Evolutionary conservation across 2,113 vertebrate genomes (phyloP), one percentile per base, ranked within the genome.

Genomic region (Cettia cetti): DNA sequence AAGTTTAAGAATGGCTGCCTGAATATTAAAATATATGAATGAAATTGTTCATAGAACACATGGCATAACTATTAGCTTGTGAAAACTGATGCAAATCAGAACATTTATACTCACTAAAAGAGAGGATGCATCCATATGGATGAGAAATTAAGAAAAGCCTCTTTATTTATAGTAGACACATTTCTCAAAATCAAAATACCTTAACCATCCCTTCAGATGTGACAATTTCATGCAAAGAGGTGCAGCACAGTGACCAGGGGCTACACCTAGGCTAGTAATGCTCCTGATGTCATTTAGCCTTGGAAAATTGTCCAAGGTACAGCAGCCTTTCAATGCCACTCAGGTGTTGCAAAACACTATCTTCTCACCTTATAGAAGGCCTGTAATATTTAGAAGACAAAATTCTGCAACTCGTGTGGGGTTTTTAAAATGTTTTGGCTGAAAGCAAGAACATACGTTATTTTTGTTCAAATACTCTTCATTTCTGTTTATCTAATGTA

Each of bases 1-100:
- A 82, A 37, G n/a, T 76, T 90, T 94, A 89, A 87, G 45, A 86
- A 92, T 20, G 16, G 49, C 42, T 75, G 54, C 39, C 68, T 80
- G 40, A 84, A 76, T 56, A 90, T 52, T 85, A 75, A 75, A 78
- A 37, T 75, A 30, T 9, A 39, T 68, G 49, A 91, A 90, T 44
- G 11, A 85, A 84, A 82, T 11, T 60, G n/a, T 57, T 91, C 69
- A 28, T 19, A 63, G 65, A 86, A 60, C 30, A 69, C 45, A 39
- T 15, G 27, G 33, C 11, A 1, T 56, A 93, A 66, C 39, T 49
- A 79, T 42, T 39, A 74, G 15, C 50, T 89, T 59, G 66, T 22
- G n/a, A 87, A 91, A 94, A 60, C 18, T 44, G 33, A 76, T 11
- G 75, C 47, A 24, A 59, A 31, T 82, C 37, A 61, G 39, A 93